Evolutionary conservation across 2,113 vertebrate genomes (phyloP), one percentile per base, ranked within the genome.

Genomic region (Octodon degus): DNA sequence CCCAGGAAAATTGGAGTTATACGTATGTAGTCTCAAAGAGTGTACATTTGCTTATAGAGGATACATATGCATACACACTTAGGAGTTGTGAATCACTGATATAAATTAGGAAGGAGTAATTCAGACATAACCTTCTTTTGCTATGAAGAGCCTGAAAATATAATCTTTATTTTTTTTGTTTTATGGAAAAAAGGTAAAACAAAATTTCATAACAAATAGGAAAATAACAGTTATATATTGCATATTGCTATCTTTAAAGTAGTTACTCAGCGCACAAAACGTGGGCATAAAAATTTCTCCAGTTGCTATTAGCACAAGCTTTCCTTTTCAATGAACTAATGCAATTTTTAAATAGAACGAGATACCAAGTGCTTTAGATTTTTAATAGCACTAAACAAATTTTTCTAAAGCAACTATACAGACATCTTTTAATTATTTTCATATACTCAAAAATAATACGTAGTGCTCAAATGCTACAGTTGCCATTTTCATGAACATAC

Each of bases 381-480:
- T 86, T 85, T 88, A 91, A 50, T 43, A 74, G 14, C 74, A 67
- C 62, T 72, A n/a, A 88, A 79, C 1, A 86, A 82, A 82, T 63
- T 60, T 91, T 88, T 95, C 55, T 81, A 60, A 85, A 95, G 95
- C 79, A 91, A 95, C 70, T 40, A 72, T 34, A 95, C 81, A 88
- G 16, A 43, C 25, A 79, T 50, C 43, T 77, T 79, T 50, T 47
- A 43, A 76, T 76, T 76, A 76, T 40, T 76, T 76, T 76, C 40
- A 40, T 25, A 76, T 25, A 76, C 20, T 76, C 37, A 76, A 76
- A 40, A 76, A 76, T 43, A 76, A 40, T 25, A 76, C 34, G 17
- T 22, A 37, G 68, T 72, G 7, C 19, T 72, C 68, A 72, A 37
- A 72, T 72, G 68, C 17, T 37, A 72, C 10, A 37, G 72, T 34